Conservation (phyloP, 2,113 vertebrate species). For the Ibidorhyncha struthersii region DNA sequence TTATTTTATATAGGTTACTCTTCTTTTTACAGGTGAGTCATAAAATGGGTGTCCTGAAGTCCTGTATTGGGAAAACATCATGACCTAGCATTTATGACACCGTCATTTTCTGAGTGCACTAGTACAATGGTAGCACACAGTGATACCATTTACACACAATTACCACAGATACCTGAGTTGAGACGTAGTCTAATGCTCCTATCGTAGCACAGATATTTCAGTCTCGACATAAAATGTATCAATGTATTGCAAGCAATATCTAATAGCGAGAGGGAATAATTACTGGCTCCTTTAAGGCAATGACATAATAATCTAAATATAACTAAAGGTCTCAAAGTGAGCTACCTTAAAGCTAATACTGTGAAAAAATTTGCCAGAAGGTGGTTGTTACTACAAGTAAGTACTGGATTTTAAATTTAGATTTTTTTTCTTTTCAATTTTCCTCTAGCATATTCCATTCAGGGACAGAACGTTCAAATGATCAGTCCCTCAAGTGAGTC, state of each 20-base stretch:
- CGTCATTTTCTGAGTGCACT: background rate
- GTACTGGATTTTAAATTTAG: background rate
- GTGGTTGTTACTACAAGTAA: background rate
- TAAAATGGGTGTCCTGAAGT: background rate
- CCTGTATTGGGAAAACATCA: background rate
- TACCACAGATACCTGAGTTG: background rate
- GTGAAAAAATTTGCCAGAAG: background rate
- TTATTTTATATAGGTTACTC: background rate
- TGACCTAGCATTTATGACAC: background rate
- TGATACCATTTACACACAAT: background rate
- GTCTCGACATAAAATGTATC: background rate
- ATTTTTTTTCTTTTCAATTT: conserved; percentile 21
- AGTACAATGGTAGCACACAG: background rate
- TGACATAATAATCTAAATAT: background rate
- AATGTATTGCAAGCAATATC: background rate
- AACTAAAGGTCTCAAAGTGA: background rate
- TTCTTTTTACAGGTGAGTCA: background rate
- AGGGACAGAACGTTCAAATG: conserved; percentile 95
- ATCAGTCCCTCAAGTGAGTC: conserved; percentile 98
- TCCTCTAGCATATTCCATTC: conserved; percentile 92
- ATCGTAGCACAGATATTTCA: background rate
- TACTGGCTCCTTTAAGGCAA: background rate
- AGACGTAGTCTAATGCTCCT: background rate
- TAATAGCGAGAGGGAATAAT: background rate
- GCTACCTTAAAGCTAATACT: background rate